Evolutionary conservation across 2,113 vertebrate genomes (phyloP), one percentile per base, ranked within the genome.

Genomic region (Taurulus bubalis): DNA sequence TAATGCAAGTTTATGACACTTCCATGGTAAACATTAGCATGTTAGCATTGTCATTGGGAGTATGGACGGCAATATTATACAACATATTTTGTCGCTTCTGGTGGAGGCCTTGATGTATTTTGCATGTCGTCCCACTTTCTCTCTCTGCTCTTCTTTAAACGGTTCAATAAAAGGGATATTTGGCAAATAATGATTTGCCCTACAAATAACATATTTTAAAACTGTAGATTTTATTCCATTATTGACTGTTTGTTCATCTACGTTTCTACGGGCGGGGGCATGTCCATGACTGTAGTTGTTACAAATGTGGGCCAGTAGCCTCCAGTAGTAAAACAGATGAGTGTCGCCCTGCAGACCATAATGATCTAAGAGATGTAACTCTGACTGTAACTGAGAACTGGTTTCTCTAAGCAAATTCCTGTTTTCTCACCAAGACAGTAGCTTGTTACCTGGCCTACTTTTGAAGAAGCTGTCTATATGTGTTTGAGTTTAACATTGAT

Each of bases 321-420:
- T 69, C 34, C 70, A 80, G 77, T 64, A 72, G 78, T 76, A 55
- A 85, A 89, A 77, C 78, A 87, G 73, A 83, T 89, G 62, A 53
- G 58, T 69, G 65, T 80, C 3, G 36, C 12, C 53, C 65, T 59
- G 77, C 62, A 75, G 77, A 73, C 72, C 62, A 71, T 77, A 64
- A 82, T 74, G 49, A 80, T 79, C 45, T 64, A 77, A 76, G 62
- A 80, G 69, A n/a, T n/a, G n/a, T n/a, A n/a, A n/a, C n/a, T n/a
- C n/a, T n/a, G n/a, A n/a, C 30, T 32, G 30, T 36, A 59, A 75
- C 22, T 77, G 58, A 68, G 34, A n/a, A 28, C n/a, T 58, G 67
- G n/a, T 49, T 64, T 67, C 53, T 65, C 22, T 77, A 18, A 53
- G 2, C 4, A 59, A 42, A 47, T 9, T 63, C 38, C 28, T 49